Conservation (phyloP, 1,140 invertebrate species). For the Pseudoatta argentina region DNA sequence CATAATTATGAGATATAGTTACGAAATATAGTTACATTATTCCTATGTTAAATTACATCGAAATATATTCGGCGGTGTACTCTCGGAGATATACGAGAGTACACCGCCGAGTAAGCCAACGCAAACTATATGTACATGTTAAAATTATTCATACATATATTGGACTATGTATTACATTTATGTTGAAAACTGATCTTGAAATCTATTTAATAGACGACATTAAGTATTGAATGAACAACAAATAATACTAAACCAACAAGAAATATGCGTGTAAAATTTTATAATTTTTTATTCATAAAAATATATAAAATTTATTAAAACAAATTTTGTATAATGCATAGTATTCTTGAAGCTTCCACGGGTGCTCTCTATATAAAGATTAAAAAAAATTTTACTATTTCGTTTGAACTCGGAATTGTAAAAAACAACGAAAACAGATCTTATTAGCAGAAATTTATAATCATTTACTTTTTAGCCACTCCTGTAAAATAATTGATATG, state of each 20-base stretch:
- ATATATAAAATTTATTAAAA: neutral
- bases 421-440: neutral
- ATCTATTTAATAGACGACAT: neutral
- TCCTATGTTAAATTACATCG: neutral
- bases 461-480: neutral
- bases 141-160: neutral
- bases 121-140: neutral
- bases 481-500: neutral
- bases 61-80: neutral
- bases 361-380: no score
- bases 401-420: neutral
- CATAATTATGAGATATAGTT: constrained; percentile 4
- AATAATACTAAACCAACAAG: neutral
- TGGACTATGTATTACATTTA: neutral
- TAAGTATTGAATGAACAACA: neutral
- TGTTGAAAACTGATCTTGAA: neutral
- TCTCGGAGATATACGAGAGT: neutral
- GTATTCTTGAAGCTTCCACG: neutral
- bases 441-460: neutral
- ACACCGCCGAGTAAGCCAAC: neutral
- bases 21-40: neutral
- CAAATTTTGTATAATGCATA: neutral
- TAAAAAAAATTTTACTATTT: no score
- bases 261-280: neutral
- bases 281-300: neutral